Evolutionary conservation across 2,113 vertebrate genomes (phyloP), one percentile per base, ranked within the genome.

Genomic region (Otis tarda): DNA sequence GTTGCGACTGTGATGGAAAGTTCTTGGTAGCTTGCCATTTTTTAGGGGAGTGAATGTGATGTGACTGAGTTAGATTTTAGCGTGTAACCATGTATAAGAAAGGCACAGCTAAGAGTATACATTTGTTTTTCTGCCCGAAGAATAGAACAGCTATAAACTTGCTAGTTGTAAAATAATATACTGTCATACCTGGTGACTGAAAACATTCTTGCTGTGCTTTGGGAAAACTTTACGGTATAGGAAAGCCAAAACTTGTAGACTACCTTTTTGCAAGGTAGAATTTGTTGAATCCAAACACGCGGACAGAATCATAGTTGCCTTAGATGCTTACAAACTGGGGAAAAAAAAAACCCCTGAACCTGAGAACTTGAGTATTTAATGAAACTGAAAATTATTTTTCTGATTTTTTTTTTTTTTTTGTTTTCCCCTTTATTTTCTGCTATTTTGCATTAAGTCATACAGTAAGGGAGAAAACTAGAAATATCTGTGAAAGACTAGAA

Each of bases 331-430:
- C 10, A 70, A 61, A 55, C 31, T 55, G n/a, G 41, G 22, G 6
- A 11, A 3, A 19, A n/a, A 83, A 57, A 28, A 16, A 6, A 19
- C 5, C 0, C 2, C 2, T 7, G 11, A 24, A 83, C 4, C 23
- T 8, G 10, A 53, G 20, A 63, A 65, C 3, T 7, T 65, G 4
- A 4, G 8, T 52, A 45, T 67, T 81, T 81, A 0, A 4, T 70
- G 64, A 87, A 81, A 65, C 39, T n/a, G 60, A 84, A 45, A 84
- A 56, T 65, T 8, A 43, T 85, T 88, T 80, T 93, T 22, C 20
- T 50, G 4, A 13, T 56, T 71, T 74, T 63, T 49, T 31, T 33
- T 2, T 31, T 56, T 71, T 74, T 63, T 49, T 31, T 33, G 3
- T 31, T 49, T 90, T 76, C 8, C 28, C 12, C 7, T 77, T 69